These are phyloP conservation scores for Pitta sordida DNA, from an alignment of 2,113 vertebrate genomes.

Conservation along the genomic window DNA sequence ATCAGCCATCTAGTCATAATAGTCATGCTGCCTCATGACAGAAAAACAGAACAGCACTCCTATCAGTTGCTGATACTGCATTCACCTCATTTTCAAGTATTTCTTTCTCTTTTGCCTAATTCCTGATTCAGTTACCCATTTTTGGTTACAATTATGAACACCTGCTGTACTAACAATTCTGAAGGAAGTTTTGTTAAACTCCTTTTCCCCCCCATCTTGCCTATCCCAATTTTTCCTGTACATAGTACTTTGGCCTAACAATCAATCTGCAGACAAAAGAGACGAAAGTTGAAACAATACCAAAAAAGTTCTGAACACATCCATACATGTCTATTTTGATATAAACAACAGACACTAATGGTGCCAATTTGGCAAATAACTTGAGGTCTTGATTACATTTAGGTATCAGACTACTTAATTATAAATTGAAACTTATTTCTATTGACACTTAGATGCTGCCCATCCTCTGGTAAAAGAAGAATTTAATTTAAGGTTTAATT, in stretches of 20 bases:
- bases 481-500: background rate
- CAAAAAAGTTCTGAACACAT: background rate
- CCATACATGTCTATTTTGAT: background rate
- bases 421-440: background rate
- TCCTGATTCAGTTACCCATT: background rate
- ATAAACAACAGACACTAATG: background rate
- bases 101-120: background rate
- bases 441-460: background rate
- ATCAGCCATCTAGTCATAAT: slow-evolving; percentile 37
- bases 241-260: background rate
- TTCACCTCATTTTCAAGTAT: background rate
- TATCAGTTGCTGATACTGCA: background rate
- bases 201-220: rapidly evolving
- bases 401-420: background rate
- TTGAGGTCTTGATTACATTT: background rate
- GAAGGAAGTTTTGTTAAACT: background rate
- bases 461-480: background rate
- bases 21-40: slow-evolving; percentile 22
- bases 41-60: background rate
- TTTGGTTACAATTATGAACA: background rate
- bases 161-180: background rate
- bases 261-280: background rate
- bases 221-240: background rate
- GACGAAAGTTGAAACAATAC: background rate
- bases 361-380: background rate